Evolutionary conservation across 2,888 invertebrate genomes (phyloP).

Genomic region (Schizotus pectinicornis): DNA sequence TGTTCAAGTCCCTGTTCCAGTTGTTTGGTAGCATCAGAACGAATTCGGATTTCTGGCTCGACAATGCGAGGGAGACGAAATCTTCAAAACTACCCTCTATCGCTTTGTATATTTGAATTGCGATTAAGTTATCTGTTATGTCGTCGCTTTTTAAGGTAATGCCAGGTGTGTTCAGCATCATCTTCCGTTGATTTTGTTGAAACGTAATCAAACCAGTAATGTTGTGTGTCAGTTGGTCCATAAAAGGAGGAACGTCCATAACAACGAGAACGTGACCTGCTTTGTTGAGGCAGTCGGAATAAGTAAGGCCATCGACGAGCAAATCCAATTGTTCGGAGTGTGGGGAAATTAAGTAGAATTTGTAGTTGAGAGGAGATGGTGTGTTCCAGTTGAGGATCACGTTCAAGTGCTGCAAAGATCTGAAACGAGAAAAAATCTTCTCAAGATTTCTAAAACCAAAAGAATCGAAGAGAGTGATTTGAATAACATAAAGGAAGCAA

Average conservation of each 20-base stretch:
- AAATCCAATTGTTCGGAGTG: background rate
- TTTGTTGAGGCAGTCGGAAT: conserved; percentile 3
- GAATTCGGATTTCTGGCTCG: conserved; percentile 37
- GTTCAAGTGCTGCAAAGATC: conserved; percentile 30
- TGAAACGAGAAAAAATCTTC: no score
- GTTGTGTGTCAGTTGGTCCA: conserved; percentile 24
- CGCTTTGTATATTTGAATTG: conserved; percentile 25
- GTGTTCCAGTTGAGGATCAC: conserved; percentile 35
- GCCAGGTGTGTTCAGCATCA: conserved; percentile 19
- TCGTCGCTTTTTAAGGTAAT: conserved; percentile 30
- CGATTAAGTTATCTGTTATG: conserved; percentile 11
- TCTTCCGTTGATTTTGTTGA: conserved; percentile 11
- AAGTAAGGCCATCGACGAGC: conserved; percentile 3
- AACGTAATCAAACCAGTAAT: conserved; percentile 27
- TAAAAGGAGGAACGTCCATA: conserved; percentile 27
- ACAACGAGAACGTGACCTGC: conserved; percentile 26
- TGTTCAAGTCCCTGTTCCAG: conserved; percentile 36
- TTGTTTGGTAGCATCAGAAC: conserved; percentile 36
- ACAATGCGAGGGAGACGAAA: conserved; percentile 36
- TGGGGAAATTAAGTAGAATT: conserved; percentile 13
- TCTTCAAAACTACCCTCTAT: conserved; percentile 34
- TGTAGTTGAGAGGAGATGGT: conserved; percentile 33
- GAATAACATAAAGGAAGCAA: no score
- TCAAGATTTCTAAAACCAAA: no score
- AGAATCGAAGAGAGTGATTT: no score